phyloP scores from a whole-genome alignment of 2,113 vertebrate species.

The Pholis gunnellus region DNA sequence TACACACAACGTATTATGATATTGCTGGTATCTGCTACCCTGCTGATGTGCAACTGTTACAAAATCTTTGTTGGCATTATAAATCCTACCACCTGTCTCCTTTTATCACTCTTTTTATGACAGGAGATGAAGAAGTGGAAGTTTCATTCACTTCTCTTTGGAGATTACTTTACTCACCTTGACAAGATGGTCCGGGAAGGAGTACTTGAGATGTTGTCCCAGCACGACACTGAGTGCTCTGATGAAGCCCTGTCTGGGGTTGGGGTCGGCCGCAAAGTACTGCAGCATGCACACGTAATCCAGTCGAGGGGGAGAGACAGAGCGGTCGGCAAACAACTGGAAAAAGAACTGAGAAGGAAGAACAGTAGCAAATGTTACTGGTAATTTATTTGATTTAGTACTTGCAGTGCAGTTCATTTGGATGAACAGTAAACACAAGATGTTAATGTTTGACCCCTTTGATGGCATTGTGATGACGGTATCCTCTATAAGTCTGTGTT shows the following conservation, averaged over 20 bases:
- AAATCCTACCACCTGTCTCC: background rate
- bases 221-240: constrained; percentile 87
- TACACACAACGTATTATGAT: constrained; percentile 31
- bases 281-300: constrained; percentile 89
- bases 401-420: background rate
- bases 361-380: background rate
- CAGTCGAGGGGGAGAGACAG: constrained; percentile 76
- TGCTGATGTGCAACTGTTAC: background rate
- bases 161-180: constrained; percentile 60
- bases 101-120: background rate
- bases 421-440: background rate
- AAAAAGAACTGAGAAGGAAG: constrained; percentile 89
- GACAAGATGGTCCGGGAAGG: constrained; percentile 37
- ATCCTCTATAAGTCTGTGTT: background rate
- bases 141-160: constrained; percentile 4
- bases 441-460: background rate
- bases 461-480: background rate
- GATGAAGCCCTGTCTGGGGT: constrained; percentile 87
- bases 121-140: background rate
- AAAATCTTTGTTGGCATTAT: background rate
- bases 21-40: too few species aligned
- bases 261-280: constrained; percentile 88
- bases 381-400: background rate
- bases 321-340: constrained; percentile 86
- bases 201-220: constrained; percentile 76